These are phyloP conservation scores for Struthio camelus DNA, from an alignment of 2,113 vertebrate genomes.

Conservation along the genomic window DNA sequence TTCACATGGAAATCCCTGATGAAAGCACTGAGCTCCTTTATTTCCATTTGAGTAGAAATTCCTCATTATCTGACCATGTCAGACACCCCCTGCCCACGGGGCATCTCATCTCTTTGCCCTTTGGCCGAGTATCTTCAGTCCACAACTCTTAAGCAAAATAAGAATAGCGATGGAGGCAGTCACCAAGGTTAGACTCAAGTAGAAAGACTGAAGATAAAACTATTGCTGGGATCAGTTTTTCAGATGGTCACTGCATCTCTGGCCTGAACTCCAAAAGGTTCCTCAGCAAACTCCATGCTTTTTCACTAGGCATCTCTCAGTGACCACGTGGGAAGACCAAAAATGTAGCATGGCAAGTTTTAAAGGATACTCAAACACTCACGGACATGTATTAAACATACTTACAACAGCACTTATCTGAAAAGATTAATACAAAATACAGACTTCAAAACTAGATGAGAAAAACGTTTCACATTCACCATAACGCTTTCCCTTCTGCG, in stretches of 20 bases:
- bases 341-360: rapidly evolving
- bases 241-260: not conserved
- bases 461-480: not conserved
- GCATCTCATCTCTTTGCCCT: not conserved
- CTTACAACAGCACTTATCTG: not conserved
- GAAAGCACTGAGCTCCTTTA: not conserved
- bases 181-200: not conserved
- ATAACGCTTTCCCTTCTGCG: not conserved
- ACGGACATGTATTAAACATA: not conserved
- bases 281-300: not conserved
- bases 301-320: not conserved
- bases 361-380: not conserved
- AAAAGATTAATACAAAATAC: not conserved
- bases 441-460: not conserved
- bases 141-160: not conserved
- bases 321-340: not conserved
- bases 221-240: not conserved
- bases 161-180: not conserved
- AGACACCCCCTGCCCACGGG: not conserved
- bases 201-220: not conserved
- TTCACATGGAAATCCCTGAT: not conserved
- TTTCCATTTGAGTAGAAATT: constrained; percentile 7
- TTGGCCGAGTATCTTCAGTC: not conserved
- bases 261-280: not conserved
- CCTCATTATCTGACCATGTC: not conserved